Conservation (phyloP, 2,113 vertebrate species). For the Leiothrix lutea region DNA sequence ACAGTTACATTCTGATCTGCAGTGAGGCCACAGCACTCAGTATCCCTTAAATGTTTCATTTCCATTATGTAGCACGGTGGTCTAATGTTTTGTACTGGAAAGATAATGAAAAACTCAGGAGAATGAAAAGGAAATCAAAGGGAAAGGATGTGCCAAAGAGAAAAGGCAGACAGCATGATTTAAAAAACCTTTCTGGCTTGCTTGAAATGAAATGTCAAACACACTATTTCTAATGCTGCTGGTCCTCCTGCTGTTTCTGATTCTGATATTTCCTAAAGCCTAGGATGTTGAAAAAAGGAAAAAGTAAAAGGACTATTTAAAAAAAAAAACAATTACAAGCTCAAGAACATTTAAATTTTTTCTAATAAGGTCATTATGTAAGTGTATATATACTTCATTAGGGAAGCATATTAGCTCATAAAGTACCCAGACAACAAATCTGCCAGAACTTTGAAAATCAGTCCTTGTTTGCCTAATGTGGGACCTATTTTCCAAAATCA, state of each 20-base stretch:
- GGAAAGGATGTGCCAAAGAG: neutral
- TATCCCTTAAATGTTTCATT: slow-evolving; percentile 21
- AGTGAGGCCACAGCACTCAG: neutral
- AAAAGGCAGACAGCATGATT: neutral
- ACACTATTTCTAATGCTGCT: neutral
- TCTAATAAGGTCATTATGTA: neutral
- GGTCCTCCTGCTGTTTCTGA: slow-evolving; percentile 11
- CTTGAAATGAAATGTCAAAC: slow-evolving; percentile 25
- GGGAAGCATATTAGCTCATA: neutral
- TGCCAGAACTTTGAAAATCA: neutral
- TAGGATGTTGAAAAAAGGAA: neutral
- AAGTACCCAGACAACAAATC: neutral
- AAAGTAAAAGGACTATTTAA: neutral
- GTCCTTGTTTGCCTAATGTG: neutral
- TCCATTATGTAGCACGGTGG: neutral
- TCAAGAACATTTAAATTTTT: neutral
- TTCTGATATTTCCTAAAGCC: neutral
- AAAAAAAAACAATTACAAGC: neutral
- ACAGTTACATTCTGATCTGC: neutral
- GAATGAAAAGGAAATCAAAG: slow-evolving; percentile 21
- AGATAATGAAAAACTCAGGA: slow-evolving; percentile 16
- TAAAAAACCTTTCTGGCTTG: neutral
- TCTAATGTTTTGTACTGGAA: neutral
- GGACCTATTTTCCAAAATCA: neutral
- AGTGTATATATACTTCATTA: neutral